phyloP scores from a whole-genome alignment of 2,113 vertebrate species.

The Rutilus rutilus region DNA sequence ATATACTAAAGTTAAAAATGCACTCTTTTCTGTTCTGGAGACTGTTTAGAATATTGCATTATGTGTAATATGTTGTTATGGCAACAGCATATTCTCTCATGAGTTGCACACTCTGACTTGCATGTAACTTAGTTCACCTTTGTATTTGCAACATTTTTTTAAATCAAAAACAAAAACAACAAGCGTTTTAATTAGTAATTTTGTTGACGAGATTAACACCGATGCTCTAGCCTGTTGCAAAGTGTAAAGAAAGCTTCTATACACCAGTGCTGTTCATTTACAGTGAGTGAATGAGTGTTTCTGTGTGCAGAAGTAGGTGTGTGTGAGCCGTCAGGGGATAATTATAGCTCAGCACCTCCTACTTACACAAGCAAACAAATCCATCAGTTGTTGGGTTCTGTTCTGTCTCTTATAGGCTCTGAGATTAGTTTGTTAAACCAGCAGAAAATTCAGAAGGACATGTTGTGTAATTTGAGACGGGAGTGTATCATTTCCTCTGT shows the following conservation, averaged over 20 bases:
- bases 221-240: background rate
- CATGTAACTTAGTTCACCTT: background rate
- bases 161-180: background rate
- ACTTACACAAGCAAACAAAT: constrained; percentile 5
- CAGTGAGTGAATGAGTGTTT: background rate
- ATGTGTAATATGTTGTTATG: background rate
- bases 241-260: background rate
- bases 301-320: background rate
- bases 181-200: background rate
- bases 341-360: constrained; percentile 6
- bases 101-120: background rate
- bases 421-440: background rate
- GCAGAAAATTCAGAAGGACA: background rate
- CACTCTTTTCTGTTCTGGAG: background rate
- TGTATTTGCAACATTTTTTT: background rate
- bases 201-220: background rate
- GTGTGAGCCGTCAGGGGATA: background rate
- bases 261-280: background rate
- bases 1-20: background rate
- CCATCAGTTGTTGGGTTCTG: constrained; percentile 12
- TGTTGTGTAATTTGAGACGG: background rate
- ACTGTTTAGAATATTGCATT: background rate
- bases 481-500: background rate
- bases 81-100: background rate
- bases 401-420: background rate